These are phyloP conservation scores for Hiodon alosoides DNA, from an alignment of 2,113 vertebrate species.

Conservation along the genomic window DNA sequence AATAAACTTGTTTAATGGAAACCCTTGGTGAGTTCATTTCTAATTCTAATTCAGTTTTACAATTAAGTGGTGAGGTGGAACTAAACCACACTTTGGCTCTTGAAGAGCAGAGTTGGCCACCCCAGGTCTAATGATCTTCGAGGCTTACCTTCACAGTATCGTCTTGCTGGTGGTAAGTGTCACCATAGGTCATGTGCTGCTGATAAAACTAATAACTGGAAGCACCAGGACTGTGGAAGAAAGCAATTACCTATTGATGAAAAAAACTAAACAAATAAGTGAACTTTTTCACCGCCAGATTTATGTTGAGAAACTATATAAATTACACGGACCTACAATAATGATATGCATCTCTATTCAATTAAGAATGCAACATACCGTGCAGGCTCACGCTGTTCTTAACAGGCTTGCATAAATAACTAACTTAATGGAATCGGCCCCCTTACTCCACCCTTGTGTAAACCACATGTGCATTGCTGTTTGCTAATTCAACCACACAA, in stretches of 20 bases:
- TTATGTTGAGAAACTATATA: not conserved
- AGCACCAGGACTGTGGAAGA: not conserved
- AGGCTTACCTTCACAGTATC: no score
- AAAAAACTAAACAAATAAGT: not conserved
- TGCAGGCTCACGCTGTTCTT: slow-evolving; percentile 6
- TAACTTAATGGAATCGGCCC: slow-evolving; percentile 8
- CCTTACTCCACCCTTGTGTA: not conserved
- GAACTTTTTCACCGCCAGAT: not conserved
- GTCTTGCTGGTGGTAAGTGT: no score
- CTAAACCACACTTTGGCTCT: no score
- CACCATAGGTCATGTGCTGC: no score
- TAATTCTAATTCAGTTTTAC: no score
- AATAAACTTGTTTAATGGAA: no score
- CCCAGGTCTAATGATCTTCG: no score
- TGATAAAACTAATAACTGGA: no score
- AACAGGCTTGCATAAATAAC: not conserved
- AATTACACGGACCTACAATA: not conserved
- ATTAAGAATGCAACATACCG: not conserved
- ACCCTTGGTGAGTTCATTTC: no score
- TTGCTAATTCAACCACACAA: not conserved
- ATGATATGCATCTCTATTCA: slow-evolving; percentile 1
- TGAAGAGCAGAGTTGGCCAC: no score
- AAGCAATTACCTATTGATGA: not conserved
- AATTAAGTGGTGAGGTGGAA: no score
- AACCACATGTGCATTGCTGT: not conserved